Percentiles rank a stretch among this genome's conserved stretches.
These are phyloP conservation scores for Amphiprion percula DNA, from an alignment of 2,113 vertebrate species.

Conservation along the genomic window DNA sequence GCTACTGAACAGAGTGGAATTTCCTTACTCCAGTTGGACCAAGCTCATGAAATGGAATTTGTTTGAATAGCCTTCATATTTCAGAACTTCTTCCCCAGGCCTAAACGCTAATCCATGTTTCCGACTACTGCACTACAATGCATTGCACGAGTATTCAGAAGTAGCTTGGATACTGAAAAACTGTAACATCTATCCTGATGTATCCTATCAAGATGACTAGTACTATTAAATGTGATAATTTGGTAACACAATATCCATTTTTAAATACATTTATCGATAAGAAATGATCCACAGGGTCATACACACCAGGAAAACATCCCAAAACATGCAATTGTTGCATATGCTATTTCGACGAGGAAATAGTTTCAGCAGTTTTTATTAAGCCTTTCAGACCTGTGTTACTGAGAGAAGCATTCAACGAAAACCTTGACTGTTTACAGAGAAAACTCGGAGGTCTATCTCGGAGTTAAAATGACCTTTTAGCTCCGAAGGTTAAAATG, in stretches of 20 bases:
- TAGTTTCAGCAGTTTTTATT: neutral
- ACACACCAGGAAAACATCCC: no score
- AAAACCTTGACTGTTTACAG: neutral
- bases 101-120: neutral
- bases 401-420: neutral
- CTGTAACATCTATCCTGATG: no score
- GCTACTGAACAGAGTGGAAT: neutral
- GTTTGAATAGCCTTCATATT: neutral
- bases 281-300: no score
- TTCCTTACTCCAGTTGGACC: neutral
- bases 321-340: no score
- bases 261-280: no score
- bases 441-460: neutral
- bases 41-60: neutral
- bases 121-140: no score
- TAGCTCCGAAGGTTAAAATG: conserved; percentile 1
- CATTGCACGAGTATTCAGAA: no score
- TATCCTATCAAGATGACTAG: no score
- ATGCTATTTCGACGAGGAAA: neutral
- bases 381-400: neutral
- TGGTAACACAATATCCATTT: no score
- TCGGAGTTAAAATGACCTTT: neutral
- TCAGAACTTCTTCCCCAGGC: neutral
- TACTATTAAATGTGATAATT: no score
- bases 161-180: no score